These are phyloP conservation scores for Microdon myrmicae DNA, from an alignment of 2,888 invertebrate genomes.

Conservation along the genomic window DNA sequence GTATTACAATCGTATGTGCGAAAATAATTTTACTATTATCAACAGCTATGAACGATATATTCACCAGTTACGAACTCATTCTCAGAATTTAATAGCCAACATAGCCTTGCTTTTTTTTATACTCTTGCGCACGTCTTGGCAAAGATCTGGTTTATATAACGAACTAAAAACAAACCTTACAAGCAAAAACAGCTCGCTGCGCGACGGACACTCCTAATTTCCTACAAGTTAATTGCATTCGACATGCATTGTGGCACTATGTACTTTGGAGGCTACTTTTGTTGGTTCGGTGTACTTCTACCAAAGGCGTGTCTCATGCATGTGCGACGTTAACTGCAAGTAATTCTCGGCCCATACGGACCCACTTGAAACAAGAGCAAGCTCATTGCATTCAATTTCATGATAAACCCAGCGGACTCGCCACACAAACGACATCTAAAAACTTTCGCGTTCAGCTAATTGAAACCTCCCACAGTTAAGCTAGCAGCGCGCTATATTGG, in stretches of 20 bases:
- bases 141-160: too few species aligned
- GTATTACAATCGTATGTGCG: too few species aligned
- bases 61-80: too few species aligned
- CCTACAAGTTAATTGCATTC: constrained; percentile 50
- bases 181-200: neutral
- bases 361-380: constrained; percentile 34
- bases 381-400: constrained; percentile 49
- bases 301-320: constrained; percentile 47
- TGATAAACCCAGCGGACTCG: constrained; percentile 32
- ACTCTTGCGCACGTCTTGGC: too few species aligned
- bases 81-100: too few species aligned
- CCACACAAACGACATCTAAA: constrained; percentile 22
- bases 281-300: neutral
- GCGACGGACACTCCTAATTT: constrained; percentile 43
- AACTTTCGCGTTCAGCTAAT: constrained; percentile 42
- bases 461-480: constrained; percentile 46
- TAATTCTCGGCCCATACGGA: constrained; percentile 9
- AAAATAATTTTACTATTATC: too few species aligned
- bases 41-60: too few species aligned
- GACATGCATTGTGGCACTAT: constrained; percentile 49
- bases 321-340: constrained; percentile 29
- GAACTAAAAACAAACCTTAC: too few species aligned
- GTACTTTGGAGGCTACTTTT: constrained; percentile 22
- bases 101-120: too few species aligned
- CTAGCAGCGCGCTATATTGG: constrained; percentile 16